Conservation (phyloP, 2,113 vertebrate genomes). For the Eclectus roratus region DNA sequence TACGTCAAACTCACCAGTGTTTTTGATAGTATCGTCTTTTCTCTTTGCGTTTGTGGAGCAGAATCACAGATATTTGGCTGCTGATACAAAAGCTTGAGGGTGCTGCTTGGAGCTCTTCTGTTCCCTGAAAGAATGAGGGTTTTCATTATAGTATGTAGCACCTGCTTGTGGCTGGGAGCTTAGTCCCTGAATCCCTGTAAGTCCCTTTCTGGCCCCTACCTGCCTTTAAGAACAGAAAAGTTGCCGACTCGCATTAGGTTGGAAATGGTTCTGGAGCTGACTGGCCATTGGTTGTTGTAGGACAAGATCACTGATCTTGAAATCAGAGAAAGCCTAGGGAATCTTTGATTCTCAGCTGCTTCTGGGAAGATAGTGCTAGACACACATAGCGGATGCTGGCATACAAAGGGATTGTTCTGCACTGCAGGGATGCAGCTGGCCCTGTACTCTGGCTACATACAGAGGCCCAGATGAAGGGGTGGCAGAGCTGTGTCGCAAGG, state of each 20-base stretch:
- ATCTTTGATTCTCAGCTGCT: not conserved
- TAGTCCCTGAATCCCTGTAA: not conserved
- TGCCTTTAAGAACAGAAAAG: not conserved
- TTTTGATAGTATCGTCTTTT: not conserved
- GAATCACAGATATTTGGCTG: not conserved
- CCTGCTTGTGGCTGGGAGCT: not conserved
- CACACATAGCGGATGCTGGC: not conserved
- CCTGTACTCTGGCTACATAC: not conserved
- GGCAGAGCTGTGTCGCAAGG: not conserved
- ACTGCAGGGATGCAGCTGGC: not conserved
- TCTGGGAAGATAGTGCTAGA: slow-evolving; percentile 33
- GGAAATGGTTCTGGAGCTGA: not conserved
- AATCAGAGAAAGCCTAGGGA: not conserved
- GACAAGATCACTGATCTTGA: not conserved
- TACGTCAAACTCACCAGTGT: not conserved
- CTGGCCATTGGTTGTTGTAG: not conserved
- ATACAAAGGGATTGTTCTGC: not conserved
- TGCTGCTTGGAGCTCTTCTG: not conserved
- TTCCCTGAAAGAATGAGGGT: not conserved
- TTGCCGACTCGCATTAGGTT: not conserved
- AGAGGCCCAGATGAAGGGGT: not conserved
- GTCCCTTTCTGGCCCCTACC: not conserved
- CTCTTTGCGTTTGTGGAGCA: not conserved
- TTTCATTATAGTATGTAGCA: not conserved
- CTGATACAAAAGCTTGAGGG: not conserved